Conservation (phyloP, 2,113 vertebrate species). For the Archilochus colubris region DNA sequence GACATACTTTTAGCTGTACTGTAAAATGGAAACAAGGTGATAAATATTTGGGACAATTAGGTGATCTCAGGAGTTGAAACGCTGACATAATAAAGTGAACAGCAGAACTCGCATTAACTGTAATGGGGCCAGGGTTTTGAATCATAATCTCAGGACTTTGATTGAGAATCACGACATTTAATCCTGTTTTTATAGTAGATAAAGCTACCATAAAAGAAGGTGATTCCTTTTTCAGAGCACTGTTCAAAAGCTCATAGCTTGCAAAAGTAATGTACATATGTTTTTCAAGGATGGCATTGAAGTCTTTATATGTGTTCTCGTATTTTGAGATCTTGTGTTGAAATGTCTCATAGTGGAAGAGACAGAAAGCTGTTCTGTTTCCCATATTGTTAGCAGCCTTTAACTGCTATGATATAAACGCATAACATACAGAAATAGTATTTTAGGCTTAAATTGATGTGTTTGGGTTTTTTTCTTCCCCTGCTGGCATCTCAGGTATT, state of each 20-base stretch:
- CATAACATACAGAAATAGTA: neutral
- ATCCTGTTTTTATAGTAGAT: neutral
- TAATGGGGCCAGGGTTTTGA: neutral
- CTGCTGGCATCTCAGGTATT: neutral
- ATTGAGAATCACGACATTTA: neutral
- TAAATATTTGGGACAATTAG: neutral
- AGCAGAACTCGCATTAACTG: constrained; percentile 16
- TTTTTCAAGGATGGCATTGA: neutral
- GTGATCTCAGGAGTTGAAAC: constrained; percentile 10
- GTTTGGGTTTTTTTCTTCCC: neutral
- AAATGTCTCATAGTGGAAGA: neutral
- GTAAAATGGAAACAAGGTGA: neutral
- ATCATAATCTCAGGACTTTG: neutral
- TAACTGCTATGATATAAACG: neutral
- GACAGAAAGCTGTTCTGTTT: neutral
- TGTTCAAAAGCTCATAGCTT: neutral
- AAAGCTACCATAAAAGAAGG: neutral
- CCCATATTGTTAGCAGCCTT: neutral
- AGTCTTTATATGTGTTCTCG: neutral
- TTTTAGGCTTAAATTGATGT: neutral
- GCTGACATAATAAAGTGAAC: neutral
- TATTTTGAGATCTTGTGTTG: neutral
- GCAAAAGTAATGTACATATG: neutral
- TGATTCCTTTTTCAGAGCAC: neutral
- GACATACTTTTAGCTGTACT: neutral